Evolutionary conservation across 2,888 invertebrate genomes (phyloP), one percentile per base, ranked within the genome.

Genomic region (Meliscaeva auricollis): DNA sequence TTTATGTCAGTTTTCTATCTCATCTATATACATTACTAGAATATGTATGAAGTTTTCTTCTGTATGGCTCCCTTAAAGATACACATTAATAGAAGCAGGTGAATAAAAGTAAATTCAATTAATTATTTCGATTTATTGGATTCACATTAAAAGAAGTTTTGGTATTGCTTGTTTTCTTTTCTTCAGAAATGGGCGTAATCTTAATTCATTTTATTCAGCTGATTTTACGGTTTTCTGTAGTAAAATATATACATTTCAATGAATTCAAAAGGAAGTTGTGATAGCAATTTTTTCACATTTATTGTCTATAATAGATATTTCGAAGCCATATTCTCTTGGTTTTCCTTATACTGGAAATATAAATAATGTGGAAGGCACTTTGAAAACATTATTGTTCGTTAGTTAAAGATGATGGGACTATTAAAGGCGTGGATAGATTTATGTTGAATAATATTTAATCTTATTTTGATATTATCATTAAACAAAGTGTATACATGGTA

Each of bases 31-130:
- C 35, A 35, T 35, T 35, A 1, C 35, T 35, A 6, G 38, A 38
- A 4, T 26, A 38, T 26, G 26, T 26, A 50, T n/a, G n/a, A 26
- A 52, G 22, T 52, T 52, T 22, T 20, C 26, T 52, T 26, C 52
- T 30, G 8, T 52, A 52, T 26, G 2, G n/a, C 9, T 8, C 13
- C 8, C 1, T 15, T n/a, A n/a, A 26, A 22, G 22, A 58, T 3
- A 13, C 38, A 35, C 35, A 50, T 41, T 64, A 38, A 41, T 60
- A 56, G 9, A 56, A 32, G 44, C 74, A 79, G 84, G 84, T 79
- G 84, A 69, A 62, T 41, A 48, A 66, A 26, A 69, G 60, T 60
- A 46, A 78, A 69, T 74, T 79, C 56, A 66, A 84, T 64, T 75
- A 70, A 79, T 74, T 79, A 26, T 22, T 44, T 78, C 17, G 8